Evolutionary conservation across 2,797 vertebrate species (phyloP).

Genomic region (Sebastes cheni): DNA sequence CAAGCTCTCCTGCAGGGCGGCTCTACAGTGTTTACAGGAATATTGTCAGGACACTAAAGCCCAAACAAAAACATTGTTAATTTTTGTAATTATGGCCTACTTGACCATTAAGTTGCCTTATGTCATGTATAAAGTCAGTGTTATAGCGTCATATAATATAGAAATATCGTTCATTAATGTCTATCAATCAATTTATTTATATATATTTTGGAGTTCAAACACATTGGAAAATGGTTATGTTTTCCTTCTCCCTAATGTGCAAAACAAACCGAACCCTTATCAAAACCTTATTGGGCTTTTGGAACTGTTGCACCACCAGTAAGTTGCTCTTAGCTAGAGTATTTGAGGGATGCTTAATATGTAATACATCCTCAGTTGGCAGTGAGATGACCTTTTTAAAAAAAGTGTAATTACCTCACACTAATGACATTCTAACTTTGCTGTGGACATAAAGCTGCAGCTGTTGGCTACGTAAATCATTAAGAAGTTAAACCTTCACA

Average conservation of each 20-base stretch:
- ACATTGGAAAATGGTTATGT: too few species aligned
- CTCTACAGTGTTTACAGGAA: background rate
- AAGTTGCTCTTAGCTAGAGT: background rate
- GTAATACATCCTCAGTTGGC: background rate
- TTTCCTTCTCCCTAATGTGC: too few species aligned
- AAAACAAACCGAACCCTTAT: too few species aligned
- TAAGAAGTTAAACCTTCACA: slow-evolving; percentile 1
- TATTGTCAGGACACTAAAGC: background rate
- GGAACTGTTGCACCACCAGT: too few species aligned
- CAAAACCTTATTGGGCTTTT: too few species aligned
- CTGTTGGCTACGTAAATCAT: slow-evolving; percentile 6
- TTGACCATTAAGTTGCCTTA: too few species aligned
- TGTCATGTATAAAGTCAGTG: too few species aligned
- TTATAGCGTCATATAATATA: too few species aligned
- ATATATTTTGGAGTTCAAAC: too few species aligned
- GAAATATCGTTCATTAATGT: too few species aligned
- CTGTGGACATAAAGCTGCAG: slow-evolving; percentile 5
- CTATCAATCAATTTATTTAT: too few species aligned
- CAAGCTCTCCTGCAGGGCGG: background rate
- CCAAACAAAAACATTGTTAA: background rate
- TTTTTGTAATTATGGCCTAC: background rate
- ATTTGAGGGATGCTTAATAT: background rate
- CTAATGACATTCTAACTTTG: background rate
- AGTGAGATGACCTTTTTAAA: background rate
- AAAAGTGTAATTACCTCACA: background rate